Conservation (phyloP, 1,140 invertebrate genomes). For the Pseudomyrmex pallidus region DNA sequence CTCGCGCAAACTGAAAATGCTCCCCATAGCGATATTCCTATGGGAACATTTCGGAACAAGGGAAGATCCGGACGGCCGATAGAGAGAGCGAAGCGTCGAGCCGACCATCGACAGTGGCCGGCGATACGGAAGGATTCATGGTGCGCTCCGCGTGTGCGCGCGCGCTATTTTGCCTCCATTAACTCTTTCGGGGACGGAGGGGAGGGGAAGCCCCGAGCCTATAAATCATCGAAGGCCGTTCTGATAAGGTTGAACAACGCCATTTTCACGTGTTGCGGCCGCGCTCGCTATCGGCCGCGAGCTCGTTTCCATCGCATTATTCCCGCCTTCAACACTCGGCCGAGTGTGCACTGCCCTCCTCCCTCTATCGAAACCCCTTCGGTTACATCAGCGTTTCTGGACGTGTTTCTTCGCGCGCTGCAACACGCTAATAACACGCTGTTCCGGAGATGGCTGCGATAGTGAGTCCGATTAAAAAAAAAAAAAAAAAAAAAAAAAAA, state of each 20-base stretch:
- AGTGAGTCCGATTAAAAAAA: not conserved
- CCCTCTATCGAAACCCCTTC: not conserved
- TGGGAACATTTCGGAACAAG: slow-evolving; percentile 29
- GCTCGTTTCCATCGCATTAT: slow-evolving; percentile 49
- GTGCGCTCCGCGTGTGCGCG: slow-evolving; percentile 58
- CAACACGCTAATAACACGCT: not conserved
- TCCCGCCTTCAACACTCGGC: slow-evolving; percentile 46
- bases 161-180: slow-evolving; percentile 82
- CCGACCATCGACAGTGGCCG: slow-evolving; percentile 78
- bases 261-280: slow-evolving; percentile 76
- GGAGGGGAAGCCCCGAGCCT: slow-evolving; percentile 35
- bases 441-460: not conserved
- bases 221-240: slow-evolving; percentile 75
- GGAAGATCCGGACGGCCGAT: slow-evolving; percentile 29
- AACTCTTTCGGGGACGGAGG: slow-evolving; percentile 78
- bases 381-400: not conserved
- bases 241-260: slow-evolving; percentile 77
- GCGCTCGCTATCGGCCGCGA: slow-evolving; percentile 51
- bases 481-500: too few relatives aligned
- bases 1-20: slow-evolving; percentile 22
- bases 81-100: slow-evolving; percentile 69
- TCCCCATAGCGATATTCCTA: slow-evolving; percentile 23
- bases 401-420: not conserved
- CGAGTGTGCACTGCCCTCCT: not conserved
- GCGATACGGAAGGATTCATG: slow-evolving; percentile 81